These are phyloP conservation scores for Columbina picui DNA, from an alignment of 2,113 vertebrate species.

Conservation along the genomic window DNA sequence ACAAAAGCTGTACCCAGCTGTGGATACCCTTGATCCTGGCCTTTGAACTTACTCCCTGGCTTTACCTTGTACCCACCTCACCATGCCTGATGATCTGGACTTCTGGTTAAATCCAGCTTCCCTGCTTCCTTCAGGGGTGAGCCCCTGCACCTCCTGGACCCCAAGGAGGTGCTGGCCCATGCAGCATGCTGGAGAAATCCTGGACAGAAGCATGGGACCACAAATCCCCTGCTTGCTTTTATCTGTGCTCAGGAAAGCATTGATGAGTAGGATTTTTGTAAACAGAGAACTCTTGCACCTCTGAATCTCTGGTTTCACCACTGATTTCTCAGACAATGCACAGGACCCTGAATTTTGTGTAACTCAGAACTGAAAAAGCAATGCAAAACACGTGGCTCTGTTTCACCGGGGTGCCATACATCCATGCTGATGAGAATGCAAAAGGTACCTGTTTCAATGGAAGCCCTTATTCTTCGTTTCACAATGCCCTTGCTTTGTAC, in stretches of 20 bases:
- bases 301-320: background rate
- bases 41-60: background rate
- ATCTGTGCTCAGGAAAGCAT: fast-evolving
- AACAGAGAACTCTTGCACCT: background rate
- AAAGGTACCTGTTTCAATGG: background rate
- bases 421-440: background rate
- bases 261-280: background rate
- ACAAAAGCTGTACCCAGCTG: background rate
- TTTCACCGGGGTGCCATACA: fast-evolving
- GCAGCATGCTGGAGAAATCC: background rate
- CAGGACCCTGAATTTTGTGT: background rate
- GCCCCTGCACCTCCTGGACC: too few relatives aligned
- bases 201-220: background rate
- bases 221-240: background rate
- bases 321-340: background rate
- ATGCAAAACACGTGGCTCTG: background rate
- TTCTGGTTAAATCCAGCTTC: background rate
- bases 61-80: background rate
- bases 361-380: background rate
- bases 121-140: background rate
- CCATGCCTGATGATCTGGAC: background rate
- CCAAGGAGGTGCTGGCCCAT: background rate
- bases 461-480: background rate
- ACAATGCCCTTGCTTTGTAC: background rate
- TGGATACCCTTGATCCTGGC: background rate